A percentile compares a stretch with the other conserved stretches of the same genome.
phyloP scores from a whole-genome alignment of 2,888 invertebrate species.

The Laspeyria flexula region DNA sequence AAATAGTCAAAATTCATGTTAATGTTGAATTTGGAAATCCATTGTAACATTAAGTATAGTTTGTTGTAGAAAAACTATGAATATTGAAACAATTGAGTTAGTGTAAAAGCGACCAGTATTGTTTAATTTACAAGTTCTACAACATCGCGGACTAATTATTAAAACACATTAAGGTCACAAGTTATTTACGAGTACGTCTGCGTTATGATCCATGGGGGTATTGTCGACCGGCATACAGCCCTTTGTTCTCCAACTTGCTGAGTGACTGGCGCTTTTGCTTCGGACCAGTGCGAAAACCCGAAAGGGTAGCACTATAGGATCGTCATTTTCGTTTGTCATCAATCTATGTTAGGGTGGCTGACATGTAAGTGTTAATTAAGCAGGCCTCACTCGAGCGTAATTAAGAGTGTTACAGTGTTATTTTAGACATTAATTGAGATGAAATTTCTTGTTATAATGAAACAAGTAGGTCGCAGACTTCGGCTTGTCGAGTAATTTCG shows the following conservation, averaged over 20 bases:
- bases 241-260: constrained; percentile 76
- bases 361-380: constrained; percentile 86
- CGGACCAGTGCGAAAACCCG: constrained; percentile 64
- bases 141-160: constrained; percentile 71
- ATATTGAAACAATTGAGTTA: neutral
- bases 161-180: constrained; percentile 79
- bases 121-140: constrained; percentile 5
- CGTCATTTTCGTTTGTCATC: constrained; percentile 86
- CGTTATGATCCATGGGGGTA: constrained; percentile 71
- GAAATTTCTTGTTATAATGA: constrained; percentile 83
- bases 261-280: constrained; percentile 79
- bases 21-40: no score
- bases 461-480: constrained; percentile 58
- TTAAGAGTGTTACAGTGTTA: constrained; percentile 85
- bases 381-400: constrained; percentile 84
- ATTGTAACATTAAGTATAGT: no score
- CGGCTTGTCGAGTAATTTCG: constrained; percentile 69
- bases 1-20: no score
- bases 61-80: neutral
- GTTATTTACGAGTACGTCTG: constrained; percentile 61
- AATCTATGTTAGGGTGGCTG: constrained; percentile 84
- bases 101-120: neutral
- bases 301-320: constrained; percentile 73
- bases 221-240: constrained; percentile 60
- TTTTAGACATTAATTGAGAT: constrained; percentile 86